Base-by-base conservation (phyloP, 2,888 invertebrate genomes). In the Herminia tarsipennalis region DNA sequence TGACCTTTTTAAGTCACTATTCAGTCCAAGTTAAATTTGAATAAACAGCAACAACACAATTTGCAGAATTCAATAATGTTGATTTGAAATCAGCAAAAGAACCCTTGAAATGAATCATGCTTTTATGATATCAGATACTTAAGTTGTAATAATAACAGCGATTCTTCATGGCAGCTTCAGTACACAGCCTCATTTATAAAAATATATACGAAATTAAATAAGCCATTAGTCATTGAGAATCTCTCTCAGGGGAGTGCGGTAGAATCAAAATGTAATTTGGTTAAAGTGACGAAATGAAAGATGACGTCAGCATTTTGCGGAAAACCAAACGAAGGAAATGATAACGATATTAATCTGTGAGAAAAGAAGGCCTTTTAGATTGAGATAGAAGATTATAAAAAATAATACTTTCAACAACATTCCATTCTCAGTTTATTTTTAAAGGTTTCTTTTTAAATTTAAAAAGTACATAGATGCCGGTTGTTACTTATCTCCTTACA, bases 211-310 rank as follows among this genome's bases (percentile, higher is more conserved):
- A 71, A 75, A 79, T 78, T 73, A 77, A 64, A 70, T 61, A 68
- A 61, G 52, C 67, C 72, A 78, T 83, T 76, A 76, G 66, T 73
- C 76, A 71, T 62, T 63, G 54, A 59, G 68, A 67, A 68, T 56
- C 58, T 57, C 62, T 70, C 65, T 54, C 48, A 13, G 25, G 45
- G 61, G 57, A 44, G 47, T 60, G 41, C 57, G 49, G 53, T 56
- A 54, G 58, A 73, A 74, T 77, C 66, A 71, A 78, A 81, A 77
- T 70, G 64, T 73, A 77, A 80, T 81, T 76, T 75, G 43, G 58
- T 71, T 73, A 78, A 77, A 70, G 69, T 50, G 56, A 56, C 47
- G 59, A 66, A 37, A 48, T 13, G 30, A 43, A 20, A 33, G 60
- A 60, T 68, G 56, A 59, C 68, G 68, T 53, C 58, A 50, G 54